Evolutionary conservation across 2,888 invertebrate genomes (phyloP), one percentile per base, ranked within the genome.

Genomic region (Nephrotoma appendiculata): DNA sequence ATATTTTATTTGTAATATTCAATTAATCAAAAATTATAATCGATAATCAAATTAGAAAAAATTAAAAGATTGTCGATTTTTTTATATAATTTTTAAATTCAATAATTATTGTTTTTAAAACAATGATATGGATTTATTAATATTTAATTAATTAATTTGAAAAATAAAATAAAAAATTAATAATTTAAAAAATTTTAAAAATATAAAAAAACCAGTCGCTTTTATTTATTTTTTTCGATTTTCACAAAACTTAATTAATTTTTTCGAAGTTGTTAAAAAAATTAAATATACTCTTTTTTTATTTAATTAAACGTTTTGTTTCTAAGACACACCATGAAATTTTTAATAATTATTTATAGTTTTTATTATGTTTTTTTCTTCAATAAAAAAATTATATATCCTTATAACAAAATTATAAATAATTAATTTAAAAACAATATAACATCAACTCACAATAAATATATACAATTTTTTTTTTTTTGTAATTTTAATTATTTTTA

Each of bases 291-390:
- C 31, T 83, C 41, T 83, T 83, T 83, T 41, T 41, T 83, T 83
- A 31, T 31, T 83, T 83, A 83, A 83, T 57, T 57, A 57, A 57
- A 57, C 52, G 15, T 85, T 85, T 85, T 85, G 41, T 43, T 85
- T 85, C 85, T 85, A 85, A 85, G 85, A 85, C 85, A 85, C 85
- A 44, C 85, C 85, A 42, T 85, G 85, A 85, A 85, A 83, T 83
- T 83, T 41, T 83, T 83, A 83, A 57, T 57, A 15, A 57, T 57
- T 57, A 57, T 15, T 57, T 57, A 57, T 57, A 57, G 52, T 57
- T 57, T 57, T 57, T 57, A 57, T 57, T 57, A 57, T 15, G n/a
- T 57, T 57, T 57, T 52, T 15, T 57, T 15, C 6, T 57, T 15
- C 6, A 57, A 15, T 15, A 57, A 57, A 57, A 52, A 57, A 57